Base-by-base conservation (phyloP, 2,888 invertebrate species). In the Coenonympha glycerion region DNA sequence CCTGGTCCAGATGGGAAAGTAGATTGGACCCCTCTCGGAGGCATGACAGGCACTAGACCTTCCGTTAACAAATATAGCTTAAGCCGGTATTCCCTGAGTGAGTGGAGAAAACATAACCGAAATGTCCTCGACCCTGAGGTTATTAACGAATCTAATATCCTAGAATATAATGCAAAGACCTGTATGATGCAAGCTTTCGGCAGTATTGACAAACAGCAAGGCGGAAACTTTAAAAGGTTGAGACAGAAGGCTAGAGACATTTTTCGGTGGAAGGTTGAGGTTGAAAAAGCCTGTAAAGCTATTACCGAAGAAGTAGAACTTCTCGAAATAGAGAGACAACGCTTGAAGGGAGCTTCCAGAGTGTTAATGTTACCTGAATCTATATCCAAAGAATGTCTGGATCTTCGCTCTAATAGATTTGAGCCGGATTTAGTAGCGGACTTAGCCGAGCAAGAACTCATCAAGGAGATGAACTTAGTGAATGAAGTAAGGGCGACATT, bases 341-440 rank as follows among this genome's bases (percentile, higher is more conserved):
- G 93, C 3, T 75, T 94, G 18, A 92, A 92, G 65, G 90, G 91
- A 52, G 92, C 93, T 0, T 75, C 91, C 3, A 88, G 90, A 33
- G 90, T 91, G 0, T 68, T 94, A 3, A 91, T 91, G 69, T 74
- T 92, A 52, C 93, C 93, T 0, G 92, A 93, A 81, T 89, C 92
- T 0, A 95, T 95, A 62, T 91, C 91, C 0, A 91, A 90, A 51
- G 94, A 95, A 73, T 94, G 94, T 65, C 77, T 95, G 40, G 91
- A 92, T 31, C 81, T 92, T 26, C 87, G 95, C 34, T 89, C 92
- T 0, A 90, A 90, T 22, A 88, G 94, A 8, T 87, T 91, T 15
- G 91, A 91, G 63, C 90, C 92, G 0, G 95, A 95, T 75, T 79
- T 95, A 37, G 92, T 93, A 0, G 87, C 92, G 5, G 95, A 95